Percentiles rank a stretch among this genome's conserved stretches.
Evolutionary conservation across 2,888 invertebrate genomes (phyloP).

Genomic region (Hedychridium roseum): DNA sequence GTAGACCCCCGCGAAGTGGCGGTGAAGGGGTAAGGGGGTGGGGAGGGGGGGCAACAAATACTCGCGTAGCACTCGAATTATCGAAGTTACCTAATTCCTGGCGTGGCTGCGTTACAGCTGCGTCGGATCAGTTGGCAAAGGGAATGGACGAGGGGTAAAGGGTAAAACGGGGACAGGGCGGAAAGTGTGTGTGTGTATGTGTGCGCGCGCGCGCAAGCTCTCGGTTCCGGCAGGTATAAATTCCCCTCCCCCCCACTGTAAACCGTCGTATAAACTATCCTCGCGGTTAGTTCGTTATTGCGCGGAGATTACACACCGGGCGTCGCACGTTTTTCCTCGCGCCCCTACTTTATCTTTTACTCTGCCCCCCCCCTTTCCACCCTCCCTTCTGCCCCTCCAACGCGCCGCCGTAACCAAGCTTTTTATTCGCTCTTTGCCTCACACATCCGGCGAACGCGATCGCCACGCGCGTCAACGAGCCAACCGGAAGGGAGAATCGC

Average conservation of each 20-base stretch:
- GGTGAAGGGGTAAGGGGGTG: too few relatives aligned
- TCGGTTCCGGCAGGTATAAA: constrained; percentile 19
- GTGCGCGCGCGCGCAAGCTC: background rate
- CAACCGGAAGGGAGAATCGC: too few relatives aligned
- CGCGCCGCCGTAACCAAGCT: background rate
- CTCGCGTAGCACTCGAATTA: constrained; percentile 18
- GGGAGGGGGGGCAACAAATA: too few relatives aligned
- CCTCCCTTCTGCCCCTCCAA: background rate
- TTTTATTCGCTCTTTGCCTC: background rate
- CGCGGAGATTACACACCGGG: constrained; percentile 23
- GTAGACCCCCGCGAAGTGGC: too few relatives aligned
- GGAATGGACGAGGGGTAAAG: too few relatives aligned
- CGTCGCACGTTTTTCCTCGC: too few relatives aligned
- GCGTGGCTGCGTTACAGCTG: constrained; percentile 24
- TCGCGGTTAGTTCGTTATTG: constrained; percentile 29
- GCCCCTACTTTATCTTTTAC: background rate
- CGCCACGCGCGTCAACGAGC: too few relatives aligned
- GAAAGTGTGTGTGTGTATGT: too few relatives aligned
- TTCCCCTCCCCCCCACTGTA: constrained; percentile 12
- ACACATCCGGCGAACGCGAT: too few relatives aligned
- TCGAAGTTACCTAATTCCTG: constrained; percentile 34
- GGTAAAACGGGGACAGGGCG: too few relatives aligned
- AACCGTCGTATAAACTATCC: constrained; percentile 29
- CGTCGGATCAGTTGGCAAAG: constrained; percentile 17
- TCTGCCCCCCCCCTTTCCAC: background rate